Conservation (phyloP, 2,113 vertebrate genomes). For the Tenrec ecaudatus region DNA sequence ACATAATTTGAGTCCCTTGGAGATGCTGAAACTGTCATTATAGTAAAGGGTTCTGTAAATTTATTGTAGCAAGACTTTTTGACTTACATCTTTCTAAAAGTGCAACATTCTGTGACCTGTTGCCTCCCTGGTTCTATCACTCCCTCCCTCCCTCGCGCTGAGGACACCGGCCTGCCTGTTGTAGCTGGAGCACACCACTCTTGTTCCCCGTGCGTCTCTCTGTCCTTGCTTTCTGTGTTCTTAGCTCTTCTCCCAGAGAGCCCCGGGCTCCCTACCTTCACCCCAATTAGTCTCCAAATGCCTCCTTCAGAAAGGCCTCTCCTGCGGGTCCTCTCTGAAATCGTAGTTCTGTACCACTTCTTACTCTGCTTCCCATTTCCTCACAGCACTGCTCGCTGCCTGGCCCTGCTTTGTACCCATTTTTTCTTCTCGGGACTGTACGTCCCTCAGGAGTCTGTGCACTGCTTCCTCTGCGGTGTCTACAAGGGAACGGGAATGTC, state of each 20-base stretch:
- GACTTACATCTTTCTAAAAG: background rate
- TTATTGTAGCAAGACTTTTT: too few relatives aligned
- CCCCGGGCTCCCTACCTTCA: background rate
- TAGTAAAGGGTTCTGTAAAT: too few relatives aligned
- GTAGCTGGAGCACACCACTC: background rate
- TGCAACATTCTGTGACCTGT: background rate
- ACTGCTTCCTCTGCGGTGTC: background rate
- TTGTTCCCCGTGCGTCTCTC: background rate
- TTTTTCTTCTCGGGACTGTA: background rate
- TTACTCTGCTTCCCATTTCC: background rate
- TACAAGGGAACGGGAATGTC: background rate
- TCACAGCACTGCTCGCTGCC: background rate
- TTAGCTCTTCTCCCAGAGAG: background rate
- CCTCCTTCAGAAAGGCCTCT: background rate
- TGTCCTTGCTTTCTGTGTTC: background rate
- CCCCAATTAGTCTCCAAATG: background rate
- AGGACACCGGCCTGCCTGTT: background rate
- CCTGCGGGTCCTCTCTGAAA: background rate
- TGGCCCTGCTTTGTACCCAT: background rate
- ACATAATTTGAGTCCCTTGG: too few relatives aligned
- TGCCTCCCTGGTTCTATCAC: background rate
- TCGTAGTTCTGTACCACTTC: background rate
- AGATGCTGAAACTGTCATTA: too few relatives aligned
- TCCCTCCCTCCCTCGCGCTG: background rate
- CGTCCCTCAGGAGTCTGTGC: background rate